Evolutionary conservation across 2,797 vertebrate genomes (phyloP), one percentile per base, ranked within the genome.

Genomic region (Rhabdophis nuchalis): DNA sequence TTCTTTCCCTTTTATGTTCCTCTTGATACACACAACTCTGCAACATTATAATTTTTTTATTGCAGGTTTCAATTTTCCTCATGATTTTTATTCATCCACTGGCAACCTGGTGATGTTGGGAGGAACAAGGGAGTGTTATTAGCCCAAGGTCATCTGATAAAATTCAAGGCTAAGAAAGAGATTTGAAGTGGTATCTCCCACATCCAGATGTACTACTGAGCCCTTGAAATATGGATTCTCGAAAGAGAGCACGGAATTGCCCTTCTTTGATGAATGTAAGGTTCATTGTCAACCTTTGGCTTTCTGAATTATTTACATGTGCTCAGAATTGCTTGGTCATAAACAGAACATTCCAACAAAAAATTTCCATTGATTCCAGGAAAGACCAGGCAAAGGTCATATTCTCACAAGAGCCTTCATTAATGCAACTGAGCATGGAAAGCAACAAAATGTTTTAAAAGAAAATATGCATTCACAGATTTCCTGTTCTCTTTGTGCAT

Each of bases 321-420:
- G 10, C 41, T 88, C 72, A 85, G 89, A 85, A 82, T 41, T 82
- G 36, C 53, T 41, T 90, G 89, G 53, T 90, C 72, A 60, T 85
- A 88, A 36, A 82, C 29, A 88, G 41, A 82, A 23, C 53, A 77
- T 56, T 90, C 68, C 53, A 46, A 77, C 52, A 82, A 82, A 88
- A 58, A 29, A 27, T 91, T 88, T 77, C 68, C 86, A 60, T 52
- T 92, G 54, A 85, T 92, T 91, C 68, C 41, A 36, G 41, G 86
- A 92, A 88, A 82, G 64, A 77, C 41, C 29, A 92, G 82, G 60
- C 91, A 82, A 88, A 88, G 64, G 64, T 88, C 86, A 77, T 88
- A 77, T 50, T 60, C 68, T 82, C 64, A 88, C 32, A 88, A 32
- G 7, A 82, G 36, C 27, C 85, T 91, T 72, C 52, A 10, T 61